These are phyloP conservation scores for Lepidochitona cinerea DNA, from an alignment of 2,888 invertebrate genomes.

Conservation along the genomic window DNA sequence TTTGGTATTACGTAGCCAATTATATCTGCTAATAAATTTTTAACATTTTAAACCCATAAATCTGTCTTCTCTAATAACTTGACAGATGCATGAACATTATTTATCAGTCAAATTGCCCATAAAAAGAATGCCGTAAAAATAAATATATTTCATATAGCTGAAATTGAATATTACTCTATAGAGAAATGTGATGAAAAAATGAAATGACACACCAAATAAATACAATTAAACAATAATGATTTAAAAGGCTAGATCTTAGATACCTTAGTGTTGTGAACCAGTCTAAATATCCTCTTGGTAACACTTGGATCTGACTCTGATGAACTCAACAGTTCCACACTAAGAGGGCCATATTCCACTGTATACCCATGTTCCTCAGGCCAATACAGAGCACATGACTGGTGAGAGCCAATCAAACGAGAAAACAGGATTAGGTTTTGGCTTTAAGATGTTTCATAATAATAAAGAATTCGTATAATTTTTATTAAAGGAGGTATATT, in stretches of 20 bases:
- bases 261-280: slow-evolving; percentile 59
- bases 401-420: slow-evolving; percentile 7
- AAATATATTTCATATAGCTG: too few species aligned
- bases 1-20: too few species aligned
- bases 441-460: too few species aligned
- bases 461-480: too few species aligned
- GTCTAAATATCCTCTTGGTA: slow-evolving; percentile 56
- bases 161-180: too few species aligned
- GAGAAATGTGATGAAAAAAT: too few species aligned
- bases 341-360: slow-evolving; percentile 59
- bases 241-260: too few species aligned
- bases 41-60: not conserved
- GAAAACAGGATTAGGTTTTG: not conserved
- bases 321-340: slow-evolving; percentile 60
- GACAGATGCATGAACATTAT: not conserved
- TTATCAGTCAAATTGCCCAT: too few species aligned
- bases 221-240: too few species aligned
- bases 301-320: slow-evolving; percentile 57
- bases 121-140: too few species aligned
- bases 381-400: slow-evolving; percentile 64
- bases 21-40: not conserved
- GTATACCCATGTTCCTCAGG: slow-evolving; percentile 66
- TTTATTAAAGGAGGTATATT: too few species aligned
- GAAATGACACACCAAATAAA: too few species aligned
- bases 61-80: not conserved